These are phyloP conservation scores for Sebastes paucispinis DNA, from an alignment of 2,797 vertebrate species.

Conservation along the genomic window DNA sequence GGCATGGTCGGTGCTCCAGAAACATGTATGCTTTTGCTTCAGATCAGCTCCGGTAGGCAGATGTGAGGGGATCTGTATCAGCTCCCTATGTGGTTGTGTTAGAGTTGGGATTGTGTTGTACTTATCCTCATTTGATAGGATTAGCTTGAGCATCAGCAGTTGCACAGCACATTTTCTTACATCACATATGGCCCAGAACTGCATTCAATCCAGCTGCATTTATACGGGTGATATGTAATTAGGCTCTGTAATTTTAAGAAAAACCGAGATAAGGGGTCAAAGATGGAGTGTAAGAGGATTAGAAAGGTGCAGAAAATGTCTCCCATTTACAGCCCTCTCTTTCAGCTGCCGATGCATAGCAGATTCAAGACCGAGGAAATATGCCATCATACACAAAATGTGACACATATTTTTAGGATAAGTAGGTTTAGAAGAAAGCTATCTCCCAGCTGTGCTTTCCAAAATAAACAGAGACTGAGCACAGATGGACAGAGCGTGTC, in stretches of 20 bases:
- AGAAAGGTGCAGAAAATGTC: conserved; percentile 55
- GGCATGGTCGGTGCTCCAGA: not conserved
- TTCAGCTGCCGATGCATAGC: not conserved
- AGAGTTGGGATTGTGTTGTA: conserved; percentile 63
- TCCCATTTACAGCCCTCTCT: conserved; percentile 14
- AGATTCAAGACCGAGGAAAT: conserved; percentile 7
- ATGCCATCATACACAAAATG: conserved; percentile 7
- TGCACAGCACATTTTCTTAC: conserved; percentile 48
- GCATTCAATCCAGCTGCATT: conserved; percentile 35
- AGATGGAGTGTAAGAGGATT: conserved; percentile 55
- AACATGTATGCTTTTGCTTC: conserved; percentile 27
- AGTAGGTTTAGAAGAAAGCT: conserved; percentile 36
- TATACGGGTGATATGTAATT: conserved; percentile 55
- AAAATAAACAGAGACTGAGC: conserved; percentile 50
- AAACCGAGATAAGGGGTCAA: conserved; percentile 46
- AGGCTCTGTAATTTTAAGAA: conserved; percentile 46
- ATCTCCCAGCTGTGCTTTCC: conserved; percentile 29
- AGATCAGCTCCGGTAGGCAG: conserved; percentile 29
- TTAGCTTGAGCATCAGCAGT: conserved; percentile 63
- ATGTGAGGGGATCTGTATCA: conserved; percentile 56
- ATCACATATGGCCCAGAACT: conserved; percentile 35
- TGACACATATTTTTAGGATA: conserved; percentile 21
- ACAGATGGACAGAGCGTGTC: conserved; percentile 56
- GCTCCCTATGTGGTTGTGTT: conserved; percentile 61
- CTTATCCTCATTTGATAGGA: conserved; percentile 75